Percentiles rank a stretch among this genome's conserved stretches.
These are phyloP conservation scores for Drosophila bunnanda DNA, from an alignment of 2,888 invertebrate species.

Conservation along the genomic window DNA sequence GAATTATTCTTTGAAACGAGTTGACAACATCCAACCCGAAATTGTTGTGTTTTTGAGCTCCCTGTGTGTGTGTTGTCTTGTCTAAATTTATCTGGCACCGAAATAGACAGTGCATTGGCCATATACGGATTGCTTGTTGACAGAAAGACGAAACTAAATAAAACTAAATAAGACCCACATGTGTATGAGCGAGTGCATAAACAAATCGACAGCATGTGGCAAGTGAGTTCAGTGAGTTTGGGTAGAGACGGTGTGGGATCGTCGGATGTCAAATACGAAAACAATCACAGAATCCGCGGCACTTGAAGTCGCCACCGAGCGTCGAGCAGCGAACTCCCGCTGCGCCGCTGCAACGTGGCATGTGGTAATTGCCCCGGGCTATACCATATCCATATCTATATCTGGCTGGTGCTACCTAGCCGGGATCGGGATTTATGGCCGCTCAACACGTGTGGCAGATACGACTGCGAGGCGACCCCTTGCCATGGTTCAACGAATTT, in stretches of 20 bases:
- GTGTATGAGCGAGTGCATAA: conserved; percentile 45
- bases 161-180: conserved; percentile 21
- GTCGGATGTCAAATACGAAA: conserved; percentile 26
- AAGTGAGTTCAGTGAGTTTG: conserved; percentile 21
- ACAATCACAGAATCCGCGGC: conserved; percentile 45
- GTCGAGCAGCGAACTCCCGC: conserved; percentile 62
- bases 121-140: conserved; percentile 35
- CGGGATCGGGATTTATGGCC: conserved; percentile 18
- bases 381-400: conserved; percentile 16
- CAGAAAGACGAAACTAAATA: conserved; percentile 41
- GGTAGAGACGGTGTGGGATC: conserved; percentile 6
- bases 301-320: conserved; percentile 74
- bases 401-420: conserved; percentile 20
- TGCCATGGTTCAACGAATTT: conserved; percentile 29
- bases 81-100: conserved; percentile 10
- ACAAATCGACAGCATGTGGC: conserved; percentile 75
- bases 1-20: conserved; percentile 13
- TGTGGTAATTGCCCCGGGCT: conserved; percentile 72
- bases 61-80: conserved; percentile 12
- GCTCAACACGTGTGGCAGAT: conserved; percentile 20
- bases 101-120: conserved; percentile 65
- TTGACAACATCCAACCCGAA: neutral
- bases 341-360: conserved; percentile 72
- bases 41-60: conserved; percentile 5
- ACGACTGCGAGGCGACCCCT: conserved; percentile 20